Conservation (phyloP, 2,888 invertebrate genomes). For the Pyrgus malvae region DNA sequence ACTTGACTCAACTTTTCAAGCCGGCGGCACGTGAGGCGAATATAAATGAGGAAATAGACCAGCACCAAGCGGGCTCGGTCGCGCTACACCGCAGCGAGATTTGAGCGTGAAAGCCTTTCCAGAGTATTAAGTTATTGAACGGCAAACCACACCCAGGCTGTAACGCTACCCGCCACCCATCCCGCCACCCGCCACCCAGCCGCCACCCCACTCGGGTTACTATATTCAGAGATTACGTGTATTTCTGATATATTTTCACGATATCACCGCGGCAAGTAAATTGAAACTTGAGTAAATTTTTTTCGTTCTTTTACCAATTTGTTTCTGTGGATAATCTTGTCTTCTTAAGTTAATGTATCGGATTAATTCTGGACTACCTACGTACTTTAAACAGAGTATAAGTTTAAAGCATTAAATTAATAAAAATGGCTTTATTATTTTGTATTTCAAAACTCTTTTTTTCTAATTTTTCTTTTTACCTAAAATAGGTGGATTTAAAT, state of each 20-base stretch:
- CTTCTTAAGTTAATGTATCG: background rate
- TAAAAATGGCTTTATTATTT: too few relatives aligned
- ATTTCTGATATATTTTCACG: slow-evolving; percentile 48
- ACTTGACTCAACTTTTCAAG: slow-evolving; percentile 6
- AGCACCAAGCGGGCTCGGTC: slow-evolving; percentile 51
- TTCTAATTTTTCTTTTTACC: too few relatives aligned
- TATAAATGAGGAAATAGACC: slow-evolving; percentile 27
- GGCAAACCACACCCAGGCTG: slow-evolving; percentile 81
- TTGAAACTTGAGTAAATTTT: slow-evolving; percentile 23
- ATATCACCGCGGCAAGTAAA: slow-evolving; percentile 21
- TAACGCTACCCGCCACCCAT: slow-evolving; percentile 67
- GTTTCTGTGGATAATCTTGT: background rate
- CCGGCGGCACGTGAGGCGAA: background rate
- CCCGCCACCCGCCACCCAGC: slow-evolving; percentile 32
- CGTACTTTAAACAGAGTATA: background rate
- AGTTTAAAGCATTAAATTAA: too few relatives aligned
- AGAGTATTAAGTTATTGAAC: slow-evolving; percentile 82
- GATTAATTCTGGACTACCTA: background rate
- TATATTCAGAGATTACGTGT: slow-evolving; percentile 62
- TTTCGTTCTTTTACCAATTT: slow-evolving; percentile 11
- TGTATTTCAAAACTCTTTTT: too few relatives aligned
- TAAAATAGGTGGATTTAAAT: too few relatives aligned
- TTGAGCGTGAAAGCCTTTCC: slow-evolving; percentile 80
- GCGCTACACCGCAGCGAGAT: slow-evolving; percentile 65
- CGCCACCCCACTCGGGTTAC: slow-evolving; percentile 47